Base-by-base conservation (phyloP, 2,113 vertebrate genomes). In the Theristicus caerulescens region DNA sequence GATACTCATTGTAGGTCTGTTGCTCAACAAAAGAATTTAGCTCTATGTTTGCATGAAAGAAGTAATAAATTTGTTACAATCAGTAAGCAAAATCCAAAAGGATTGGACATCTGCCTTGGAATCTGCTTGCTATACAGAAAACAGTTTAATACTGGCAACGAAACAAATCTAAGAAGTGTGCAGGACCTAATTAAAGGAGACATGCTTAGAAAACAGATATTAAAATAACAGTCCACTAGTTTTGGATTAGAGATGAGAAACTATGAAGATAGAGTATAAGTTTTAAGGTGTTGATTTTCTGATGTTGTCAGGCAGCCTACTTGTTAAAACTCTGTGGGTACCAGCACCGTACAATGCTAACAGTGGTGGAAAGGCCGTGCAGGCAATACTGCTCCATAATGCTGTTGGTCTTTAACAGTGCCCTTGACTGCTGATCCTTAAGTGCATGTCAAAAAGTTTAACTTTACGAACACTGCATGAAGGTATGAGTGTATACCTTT, bases 51-150 rank as follows among this genome's bases (percentile, higher is more conserved):
- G 76, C 71, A 77, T 69, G 79, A 91, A 90, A 97, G 67, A 86
- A 95, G 54, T 73, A 91, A 91, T 91, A 92, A 71, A 95, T 94
- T 96, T 90, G 93, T 93, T 88, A 91, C 76, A 87, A 89, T 90
- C 94, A 95, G 73, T 80, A 94, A 97, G 85, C 83, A 84, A 95
- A 92, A 94, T 96, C 96, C 96, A 92, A 89, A 95, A 95, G 52
- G 74, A 90, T 88, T 97, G 96, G 82, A 95, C 91, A 93, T 96
- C 85, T 96, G 91, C 94, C 94, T 96, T 94, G 81, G 94, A 97
- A 96, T 89, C 82, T 93, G 92, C 81, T 96, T 52, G 3, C 94
- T 90, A 92, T 79, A 95, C 38, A 91, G 90, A 92, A 94, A 96
- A 91, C 62, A 81, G 78, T 93, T 95, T 96, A 95, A 82, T 95